Evolutionary conservation across 2,113 vertebrate species (phyloP), one percentile per base, ranked within the genome.

Genomic region (Cnemophilus loriae): DNA sequence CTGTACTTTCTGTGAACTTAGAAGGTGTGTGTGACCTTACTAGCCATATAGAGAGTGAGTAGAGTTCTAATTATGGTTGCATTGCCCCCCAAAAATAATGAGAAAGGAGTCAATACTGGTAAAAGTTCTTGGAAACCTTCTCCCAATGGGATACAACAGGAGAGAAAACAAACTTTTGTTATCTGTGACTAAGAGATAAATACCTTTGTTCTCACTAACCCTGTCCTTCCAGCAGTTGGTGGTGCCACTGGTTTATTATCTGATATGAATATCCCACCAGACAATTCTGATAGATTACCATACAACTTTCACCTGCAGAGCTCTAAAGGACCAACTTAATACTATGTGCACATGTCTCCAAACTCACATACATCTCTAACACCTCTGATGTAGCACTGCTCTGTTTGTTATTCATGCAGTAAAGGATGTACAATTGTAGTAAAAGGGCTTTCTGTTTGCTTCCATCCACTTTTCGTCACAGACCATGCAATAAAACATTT

Each of bases 331-430:
- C 35, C 61, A 68, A 18, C 6, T 65, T 52, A 75, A 12, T 73
- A 32, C n/a, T 23, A 14, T 52, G 10, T 64, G 24, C 28, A 33
- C 0, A 1, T 53, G 9, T 60, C 57, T 91, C 28, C 46, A 53
- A 75, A 24, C 37, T 20, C 77, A 42, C 0, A 0, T 26, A 20
- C 23, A 24, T 86, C 42, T 76, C 37, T 64, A 59, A 26, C 28
- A 65, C 41, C 33, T 77, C 33, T 69, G 73, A 32, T 52, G 85
- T 41, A 63, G 39, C 49, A n/a, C 27, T 93, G 49, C 32, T 64
- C 50, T 83, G 84, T 63, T 83, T 95, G 80, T 92, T 94, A 95
- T 64, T 93, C 82, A 37, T 92, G 41, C 78, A 87, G 16, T 70
- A 83, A 75, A 79, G 27, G 42, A 70, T 46, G 41, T 69, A 47